Base-by-base conservation (phyloP, 2,888 invertebrate genomes). In the Ornithoptera priamus region DNA sequence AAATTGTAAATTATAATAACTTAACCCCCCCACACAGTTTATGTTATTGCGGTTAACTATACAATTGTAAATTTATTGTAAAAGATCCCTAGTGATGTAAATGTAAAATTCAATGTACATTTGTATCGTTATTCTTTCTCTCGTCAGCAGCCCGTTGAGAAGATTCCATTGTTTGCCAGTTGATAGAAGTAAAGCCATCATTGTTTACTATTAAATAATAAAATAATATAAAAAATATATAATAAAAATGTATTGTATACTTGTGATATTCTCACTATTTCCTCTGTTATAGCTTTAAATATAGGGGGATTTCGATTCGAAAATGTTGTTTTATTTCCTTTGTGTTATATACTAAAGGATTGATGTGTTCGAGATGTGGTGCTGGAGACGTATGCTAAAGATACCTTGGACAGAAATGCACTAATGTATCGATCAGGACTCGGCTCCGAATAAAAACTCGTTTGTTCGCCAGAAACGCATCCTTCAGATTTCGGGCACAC, bases 251-350 rank as follows among this genome's bases (percentile, higher is more conserved):
- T 30, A 30, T 30, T 70, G 62, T 69, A 71, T 71, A 72, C 69
- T 71, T 78, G 77, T 78, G 77, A 78, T 78, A 76, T 72, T 75
- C 72, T 73, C 73, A 72, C 71, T 69, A 75, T 75, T 77, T 77
- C 78, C 77, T 78, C 75, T 74, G 71, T 73, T 69, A 76, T 75
- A 77, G 77, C 78, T 77, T 77, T 78, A 78, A 77, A 73, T 69
- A 67, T 75, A 75, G 72, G 68, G 67, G 67, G 50, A 63, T 58
- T 66, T 67, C 70, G 65, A 72, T 70, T 75, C 69, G 74, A 72
- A 74, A 70, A 59, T 73, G 72, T 70, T 72, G 22, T 62, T 62
- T 62, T 0, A 61, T 71, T 71, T 70, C 17, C 36, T 58, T 60
- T 57, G 30, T 30, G 3, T 30, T 30, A 30, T 30, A 30, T 30